Conservation (phyloP, 2,888 invertebrate genomes). For the Adelognathus sp. region DNA sequence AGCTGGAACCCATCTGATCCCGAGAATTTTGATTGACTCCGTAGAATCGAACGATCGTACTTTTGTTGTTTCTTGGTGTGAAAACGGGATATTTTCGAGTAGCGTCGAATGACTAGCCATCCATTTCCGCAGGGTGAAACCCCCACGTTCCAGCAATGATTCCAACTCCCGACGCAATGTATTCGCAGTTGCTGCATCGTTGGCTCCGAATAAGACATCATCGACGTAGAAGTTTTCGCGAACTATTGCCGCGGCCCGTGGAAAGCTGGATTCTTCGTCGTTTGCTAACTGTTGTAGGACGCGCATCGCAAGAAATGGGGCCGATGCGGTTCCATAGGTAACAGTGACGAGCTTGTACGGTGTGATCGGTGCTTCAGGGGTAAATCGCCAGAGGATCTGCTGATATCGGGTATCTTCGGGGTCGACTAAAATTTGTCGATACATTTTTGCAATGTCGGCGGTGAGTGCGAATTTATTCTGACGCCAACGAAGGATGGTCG, state of each 20-base stretch:
- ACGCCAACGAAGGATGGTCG: conserved; percentile 39
- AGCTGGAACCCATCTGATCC: conserved; percentile 6
- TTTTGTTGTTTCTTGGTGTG: background rate
- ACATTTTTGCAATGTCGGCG: conserved; percentile 58
- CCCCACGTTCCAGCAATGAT: conserved; percentile 24
- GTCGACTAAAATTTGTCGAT: conserved; percentile 50
- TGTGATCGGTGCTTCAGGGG: conserved; percentile 11
- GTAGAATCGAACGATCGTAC: background rate
- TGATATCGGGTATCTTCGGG: conserved; percentile 50
- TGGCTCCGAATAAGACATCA: conserved; percentile 63
- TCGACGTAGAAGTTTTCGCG: conserved; percentile 67
- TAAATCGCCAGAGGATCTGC: conserved; percentile 43
- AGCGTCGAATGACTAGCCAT: background rate
- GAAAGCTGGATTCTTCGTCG: conserved; percentile 49
- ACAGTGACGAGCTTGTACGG: conserved; percentile 45
- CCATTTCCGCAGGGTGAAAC: conserved; percentile 29
- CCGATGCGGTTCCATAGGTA: conserved; percentile 55
- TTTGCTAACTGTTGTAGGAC: conserved; percentile 61
- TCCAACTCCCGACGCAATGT: conserved; percentile 47
- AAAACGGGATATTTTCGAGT: background rate
- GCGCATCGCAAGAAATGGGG: conserved; percentile 62
- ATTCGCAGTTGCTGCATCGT: conserved; percentile 51
- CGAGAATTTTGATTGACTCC: conserved; percentile 13
- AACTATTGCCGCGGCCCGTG: conserved; percentile 47
- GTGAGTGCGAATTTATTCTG: conserved; percentile 39